phyloP scores from a whole-genome alignment of 2,888 invertebrate species.

The Gandaritis pyraliata region DNA sequence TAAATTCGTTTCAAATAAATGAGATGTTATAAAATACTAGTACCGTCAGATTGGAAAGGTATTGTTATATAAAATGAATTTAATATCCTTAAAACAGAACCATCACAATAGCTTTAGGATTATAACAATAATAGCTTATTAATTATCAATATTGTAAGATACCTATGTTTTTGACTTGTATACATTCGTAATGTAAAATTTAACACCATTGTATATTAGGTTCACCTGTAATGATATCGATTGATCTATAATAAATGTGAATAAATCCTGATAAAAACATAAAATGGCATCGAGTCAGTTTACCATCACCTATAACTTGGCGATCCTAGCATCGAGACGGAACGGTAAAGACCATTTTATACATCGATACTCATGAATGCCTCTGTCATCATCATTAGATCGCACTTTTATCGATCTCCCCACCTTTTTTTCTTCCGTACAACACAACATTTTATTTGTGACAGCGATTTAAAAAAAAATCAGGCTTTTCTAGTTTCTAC shows the following conservation, averaged over 20 bases:
- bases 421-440: slow-evolving; percentile 75
- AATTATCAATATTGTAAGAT: slow-evolving; percentile 75
- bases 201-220: slow-evolving; percentile 76
- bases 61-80: slow-evolving; percentile 53
- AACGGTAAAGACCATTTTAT: slow-evolving; percentile 82
- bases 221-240: slow-evolving; percentile 76
- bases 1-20: slow-evolving; percentile 55
- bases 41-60: slow-evolving; percentile 59
- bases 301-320: slow-evolving; percentile 71
- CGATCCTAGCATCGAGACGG: slow-evolving; percentile 79
- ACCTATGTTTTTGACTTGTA: slow-evolving; percentile 84
- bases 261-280: slow-evolving; percentile 76
- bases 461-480: slow-evolving; percentile 60
- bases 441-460: slow-evolving; percentile 59
- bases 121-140: slow-evolving; percentile 78
- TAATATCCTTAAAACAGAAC: slow-evolving; percentile 73
- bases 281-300: slow-evolving; percentile 71
- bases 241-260: slow-evolving; percentile 78
- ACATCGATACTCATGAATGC: slow-evolving; percentile 82
- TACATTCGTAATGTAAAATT: slow-evolving; percentile 81
- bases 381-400: slow-evolving; percentile 83
- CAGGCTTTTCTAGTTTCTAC: slow-evolving; percentile 71
- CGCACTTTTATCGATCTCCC: slow-evolving; percentile 75
- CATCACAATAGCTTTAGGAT: slow-evolving; percentile 80
- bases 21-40: slow-evolving; percentile 54